Evolutionary conservation across 2,888 invertebrate genomes (phyloP).

Genomic region (Thelaira solivaga): DNA sequence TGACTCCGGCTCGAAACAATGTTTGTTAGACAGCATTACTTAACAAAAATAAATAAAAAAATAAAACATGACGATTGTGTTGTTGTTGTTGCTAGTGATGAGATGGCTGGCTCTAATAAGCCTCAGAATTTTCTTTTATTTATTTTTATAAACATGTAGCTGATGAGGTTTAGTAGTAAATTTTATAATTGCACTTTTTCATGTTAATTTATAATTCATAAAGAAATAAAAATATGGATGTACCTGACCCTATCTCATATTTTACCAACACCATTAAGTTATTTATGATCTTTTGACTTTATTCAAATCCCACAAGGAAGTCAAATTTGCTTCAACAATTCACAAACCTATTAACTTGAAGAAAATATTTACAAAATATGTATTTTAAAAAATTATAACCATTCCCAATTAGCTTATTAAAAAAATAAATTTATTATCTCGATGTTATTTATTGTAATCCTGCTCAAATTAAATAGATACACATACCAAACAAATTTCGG

Average conservation of each 20-base stretch:
- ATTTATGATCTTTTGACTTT: constrained; percentile 12
- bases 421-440: too few species aligned
- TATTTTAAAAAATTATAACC: not conserved
- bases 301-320: constrained; percentile 1
- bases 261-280: constrained; percentile 16
- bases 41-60: not conserved
- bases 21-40: constrained; percentile 13
- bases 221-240: constrained; percentile 51
- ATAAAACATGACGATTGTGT: not conserved
- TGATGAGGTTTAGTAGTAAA: not conserved
- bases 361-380: not conserved
- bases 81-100: too few species aligned
- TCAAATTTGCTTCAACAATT: not conserved
- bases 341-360: too few species aligned
- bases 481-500: too few species aligned
- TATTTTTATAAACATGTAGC: not conserved
- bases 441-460: too few species aligned
- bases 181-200: not conserved
- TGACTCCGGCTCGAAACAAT: not conserved
- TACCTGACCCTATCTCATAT: not conserved
- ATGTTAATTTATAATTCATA: constrained; percentile 56
- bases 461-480: too few species aligned
- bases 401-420: too few species aligned
- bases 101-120: not conserved
- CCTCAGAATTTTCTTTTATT: not conserved